A percentile compares a stretch with the other conserved stretches of the same genome.
phyloP scores from a whole-genome alignment of 2,797 vertebrate genomes.

The Microcaecilia unicolor region DNA sequence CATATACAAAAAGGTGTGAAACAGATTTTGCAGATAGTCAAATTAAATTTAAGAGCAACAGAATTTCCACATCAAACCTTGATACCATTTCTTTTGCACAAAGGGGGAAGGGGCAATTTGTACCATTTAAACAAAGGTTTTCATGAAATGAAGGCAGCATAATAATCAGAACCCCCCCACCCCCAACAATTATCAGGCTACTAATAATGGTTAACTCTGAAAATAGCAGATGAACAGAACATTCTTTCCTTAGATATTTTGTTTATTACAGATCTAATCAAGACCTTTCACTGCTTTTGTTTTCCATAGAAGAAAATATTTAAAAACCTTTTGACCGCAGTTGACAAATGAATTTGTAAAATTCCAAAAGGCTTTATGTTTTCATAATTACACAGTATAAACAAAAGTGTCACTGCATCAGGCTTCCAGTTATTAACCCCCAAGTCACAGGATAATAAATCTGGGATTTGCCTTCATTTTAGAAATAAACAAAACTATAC shows the following conservation, averaged over 20 bases:
- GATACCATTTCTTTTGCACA: constrained; percentile 52
- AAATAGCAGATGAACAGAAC: constrained; percentile 17
- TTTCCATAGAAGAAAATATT: background rate
- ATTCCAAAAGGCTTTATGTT: background rate
- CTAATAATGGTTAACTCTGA: constrained; percentile 33
- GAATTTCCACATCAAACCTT: constrained; percentile 37
- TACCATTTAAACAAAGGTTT: constrained; percentile 47
- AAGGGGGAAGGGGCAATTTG: constrained; percentile 54
- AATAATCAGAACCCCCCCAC: constrained; percentile 47
- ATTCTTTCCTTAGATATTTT: constrained; percentile 5
- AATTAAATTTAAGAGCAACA: constrained; percentile 26
- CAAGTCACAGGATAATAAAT: no score
- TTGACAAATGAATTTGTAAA: background rate
- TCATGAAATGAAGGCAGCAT: constrained; percentile 46
- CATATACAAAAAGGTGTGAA: no score
- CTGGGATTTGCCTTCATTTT: no score
- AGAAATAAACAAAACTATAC: no score
- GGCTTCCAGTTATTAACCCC: background rate
- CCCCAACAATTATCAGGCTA: constrained; percentile 57
- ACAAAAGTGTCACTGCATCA: background rate
- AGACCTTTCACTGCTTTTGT: background rate
- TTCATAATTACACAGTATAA: background rate
- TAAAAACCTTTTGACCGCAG: background rate
- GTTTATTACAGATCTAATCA: background rate
- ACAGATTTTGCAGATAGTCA: no score